phyloP scores from a whole-genome alignment of 1,140 invertebrate species.

The Zaprionus vittiger region DNA sequence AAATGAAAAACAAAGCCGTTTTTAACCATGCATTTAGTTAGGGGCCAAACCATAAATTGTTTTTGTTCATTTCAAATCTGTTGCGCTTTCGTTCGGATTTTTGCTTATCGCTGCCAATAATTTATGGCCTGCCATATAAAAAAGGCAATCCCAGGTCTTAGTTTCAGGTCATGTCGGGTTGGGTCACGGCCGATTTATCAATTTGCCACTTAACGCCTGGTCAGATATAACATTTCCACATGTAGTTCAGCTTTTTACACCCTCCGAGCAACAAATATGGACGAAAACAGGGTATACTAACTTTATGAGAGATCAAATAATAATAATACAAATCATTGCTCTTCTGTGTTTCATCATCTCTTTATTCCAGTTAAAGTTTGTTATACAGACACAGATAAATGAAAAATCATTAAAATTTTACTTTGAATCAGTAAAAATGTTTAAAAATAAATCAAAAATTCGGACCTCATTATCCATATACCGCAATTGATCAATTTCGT shows the following conservation, averaged over 20 bases:
- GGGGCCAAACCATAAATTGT: slow-evolving; percentile 64
- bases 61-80: slow-evolving; percentile 66
- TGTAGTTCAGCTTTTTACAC: slow-evolving; percentile 17
- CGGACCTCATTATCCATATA: too few species aligned
- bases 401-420: too few species aligned
- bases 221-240: neutral
- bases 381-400: too few species aligned
- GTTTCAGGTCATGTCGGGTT: slow-evolving; percentile 18
- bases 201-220: slow-evolving; percentile 72
- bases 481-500: too few species aligned
- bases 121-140: slow-evolving; percentile 69
- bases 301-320: too few species aligned
- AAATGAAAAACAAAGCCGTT: slow-evolving; percentile 41
- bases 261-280: too few species aligned
- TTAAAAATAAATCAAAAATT: too few species aligned
- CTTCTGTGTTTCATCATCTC: too few species aligned
- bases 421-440: too few species aligned
- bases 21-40: slow-evolving; percentile 21
- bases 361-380: too few species aligned
- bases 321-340: too few species aligned
- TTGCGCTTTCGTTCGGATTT: slow-evolving; percentile 69
- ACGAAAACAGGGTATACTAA: too few species aligned
- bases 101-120: slow-evolving; percentile 69
- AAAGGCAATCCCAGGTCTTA: slow-evolving; percentile 55
- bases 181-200: slow-evolving; percentile 48